Conservation (phyloP, 2,797 vertebrate genomes). For the Ptychobarbus kaznakovi region DNA sequence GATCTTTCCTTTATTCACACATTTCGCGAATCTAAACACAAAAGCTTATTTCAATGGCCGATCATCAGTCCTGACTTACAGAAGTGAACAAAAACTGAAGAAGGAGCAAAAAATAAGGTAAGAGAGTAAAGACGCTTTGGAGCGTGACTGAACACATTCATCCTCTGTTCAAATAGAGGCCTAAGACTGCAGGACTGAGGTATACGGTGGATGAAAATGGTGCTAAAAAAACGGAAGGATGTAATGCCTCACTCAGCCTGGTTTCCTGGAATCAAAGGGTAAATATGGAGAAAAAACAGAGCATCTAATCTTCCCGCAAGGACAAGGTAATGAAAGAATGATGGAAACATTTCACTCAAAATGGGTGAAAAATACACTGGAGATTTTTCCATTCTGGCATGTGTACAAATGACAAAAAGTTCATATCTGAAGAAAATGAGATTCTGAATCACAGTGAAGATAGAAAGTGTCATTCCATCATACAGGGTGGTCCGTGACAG, state of each 20-base stretch:
- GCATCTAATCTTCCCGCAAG: not conserved
- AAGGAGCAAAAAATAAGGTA: conserved; percentile 1
- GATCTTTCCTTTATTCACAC: conserved; percentile 17
- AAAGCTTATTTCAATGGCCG: conserved; percentile 1
- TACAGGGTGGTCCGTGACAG: conserved; percentile 25
- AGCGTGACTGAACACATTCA: conserved; percentile 23
- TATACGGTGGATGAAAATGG: not conserved
- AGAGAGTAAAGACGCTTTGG: conserved; percentile 12
- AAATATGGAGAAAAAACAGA: conserved; percentile 4
- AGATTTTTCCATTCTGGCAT: conserved; percentile 16
- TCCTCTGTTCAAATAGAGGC: conserved; percentile 10
- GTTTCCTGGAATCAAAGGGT: conserved; percentile 6
- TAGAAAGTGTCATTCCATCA: conserved; percentile 40
- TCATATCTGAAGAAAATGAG: conserved; percentile 49
- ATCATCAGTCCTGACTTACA: not conserved
- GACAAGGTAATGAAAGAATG: conserved; percentile 36
- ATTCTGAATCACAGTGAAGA: conserved; percentile 38
- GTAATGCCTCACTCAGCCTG: not conserved
- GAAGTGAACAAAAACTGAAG: conserved; percentile 29
- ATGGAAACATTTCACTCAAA: conserved; percentile 46
- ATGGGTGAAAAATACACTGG: conserved; percentile 42
- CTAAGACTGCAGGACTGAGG: not conserved
- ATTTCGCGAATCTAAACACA: not conserved
- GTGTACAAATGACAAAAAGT: conserved; percentile 10
- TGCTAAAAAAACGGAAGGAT: conserved; percentile 15